These are phyloP conservation scores for Sebastes fasciatus DNA, from an alignment of 2,113 vertebrate species.

Conservation along the genomic window DNA sequence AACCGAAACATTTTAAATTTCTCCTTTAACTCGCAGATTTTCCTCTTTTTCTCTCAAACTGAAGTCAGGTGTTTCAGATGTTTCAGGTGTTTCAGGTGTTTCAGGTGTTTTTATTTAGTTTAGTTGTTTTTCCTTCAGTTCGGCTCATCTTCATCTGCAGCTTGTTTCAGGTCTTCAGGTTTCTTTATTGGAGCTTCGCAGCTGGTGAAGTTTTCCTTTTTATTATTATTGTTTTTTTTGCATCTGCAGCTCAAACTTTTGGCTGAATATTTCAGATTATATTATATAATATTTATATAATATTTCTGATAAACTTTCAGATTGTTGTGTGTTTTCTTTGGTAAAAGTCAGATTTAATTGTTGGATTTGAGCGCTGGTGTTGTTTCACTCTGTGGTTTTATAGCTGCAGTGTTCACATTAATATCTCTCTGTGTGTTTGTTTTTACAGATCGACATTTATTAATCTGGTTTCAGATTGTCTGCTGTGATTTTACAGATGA, in stretches of 20 bases:
- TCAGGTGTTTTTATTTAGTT: background rate
- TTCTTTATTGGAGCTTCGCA: too few species aligned
- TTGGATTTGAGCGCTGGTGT: conserved; percentile 1
- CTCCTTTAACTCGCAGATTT: too few species aligned
- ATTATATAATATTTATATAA: too few species aligned
- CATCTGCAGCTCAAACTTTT: too few species aligned
- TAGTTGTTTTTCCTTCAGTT: background rate
- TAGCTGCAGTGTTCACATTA: background rate
- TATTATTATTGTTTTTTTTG: too few species aligned
- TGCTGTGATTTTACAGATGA: too few species aligned
- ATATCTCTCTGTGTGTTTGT: background rate
- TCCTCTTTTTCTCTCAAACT: background rate
- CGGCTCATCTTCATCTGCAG: too few species aligned
- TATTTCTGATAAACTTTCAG: too few species aligned
- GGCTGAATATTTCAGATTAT: too few species aligned
- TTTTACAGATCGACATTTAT: background rate
- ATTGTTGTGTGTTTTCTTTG: background rate
- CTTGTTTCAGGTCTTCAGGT: too few species aligned
- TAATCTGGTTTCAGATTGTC: too few species aligned
- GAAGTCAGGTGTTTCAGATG: background rate
- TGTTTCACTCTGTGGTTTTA: background rate
- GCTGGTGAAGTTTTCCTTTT: too few species aligned
- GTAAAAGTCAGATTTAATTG: background rate
- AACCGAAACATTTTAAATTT: background rate
- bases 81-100: background rate